phyloP scores from a whole-genome alignment of 2,888 invertebrate genomes.

The Drosophila acutilabella region DNA sequence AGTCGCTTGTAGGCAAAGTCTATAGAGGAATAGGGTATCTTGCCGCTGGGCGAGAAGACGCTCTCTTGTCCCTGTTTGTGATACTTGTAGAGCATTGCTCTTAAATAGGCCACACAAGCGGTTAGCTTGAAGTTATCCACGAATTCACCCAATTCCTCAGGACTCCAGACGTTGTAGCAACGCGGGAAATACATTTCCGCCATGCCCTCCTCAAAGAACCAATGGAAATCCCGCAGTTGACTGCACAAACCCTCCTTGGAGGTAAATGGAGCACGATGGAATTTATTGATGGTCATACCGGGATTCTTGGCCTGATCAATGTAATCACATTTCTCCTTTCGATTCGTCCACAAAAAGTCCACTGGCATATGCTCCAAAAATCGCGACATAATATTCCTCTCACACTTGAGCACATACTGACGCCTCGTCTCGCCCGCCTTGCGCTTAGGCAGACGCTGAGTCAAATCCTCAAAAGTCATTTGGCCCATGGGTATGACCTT shows the following conservation, averaged over 20 bases:
- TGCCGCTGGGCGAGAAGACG: constrained; percentile 87
- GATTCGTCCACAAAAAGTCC: constrained; percentile 96
- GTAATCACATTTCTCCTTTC: constrained; percentile 89
- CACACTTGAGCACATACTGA: constrained; percentile 88
- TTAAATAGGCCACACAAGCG: constrained; percentile 93
- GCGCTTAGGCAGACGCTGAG: constrained; percentile 83
- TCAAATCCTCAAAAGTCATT: constrained; percentile 83
- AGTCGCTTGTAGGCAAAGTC: constrained; percentile 93
- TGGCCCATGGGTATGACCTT: constrained; percentile 79
- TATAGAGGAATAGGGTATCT: constrained; percentile 90
- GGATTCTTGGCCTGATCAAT: constrained; percentile 85
- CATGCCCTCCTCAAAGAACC: constrained; percentile 93
- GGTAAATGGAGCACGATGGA: constrained; percentile 94
- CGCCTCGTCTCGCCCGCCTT: constrained; percentile 85
- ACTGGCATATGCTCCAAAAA: constrained; percentile 92
- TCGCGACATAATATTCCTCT: constrained; percentile 90
- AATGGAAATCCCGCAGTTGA: constrained; percentile 92
- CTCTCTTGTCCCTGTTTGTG: constrained; percentile 87
- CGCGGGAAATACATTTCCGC: constrained; percentile 93
- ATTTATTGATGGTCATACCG: constrained; percentile 91
- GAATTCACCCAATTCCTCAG: constrained; percentile 93
- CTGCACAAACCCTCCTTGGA: constrained; percentile 95
- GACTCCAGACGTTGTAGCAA: constrained; percentile 93
- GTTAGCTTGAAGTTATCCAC: constrained; percentile 95
- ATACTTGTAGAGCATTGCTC: constrained; percentile 89